Percentiles rank a stretch among this genome's conserved stretches.
phyloP scores from a whole-genome alignment of 2,888 invertebrate genomes.

The Tortrix viridana region DNA sequence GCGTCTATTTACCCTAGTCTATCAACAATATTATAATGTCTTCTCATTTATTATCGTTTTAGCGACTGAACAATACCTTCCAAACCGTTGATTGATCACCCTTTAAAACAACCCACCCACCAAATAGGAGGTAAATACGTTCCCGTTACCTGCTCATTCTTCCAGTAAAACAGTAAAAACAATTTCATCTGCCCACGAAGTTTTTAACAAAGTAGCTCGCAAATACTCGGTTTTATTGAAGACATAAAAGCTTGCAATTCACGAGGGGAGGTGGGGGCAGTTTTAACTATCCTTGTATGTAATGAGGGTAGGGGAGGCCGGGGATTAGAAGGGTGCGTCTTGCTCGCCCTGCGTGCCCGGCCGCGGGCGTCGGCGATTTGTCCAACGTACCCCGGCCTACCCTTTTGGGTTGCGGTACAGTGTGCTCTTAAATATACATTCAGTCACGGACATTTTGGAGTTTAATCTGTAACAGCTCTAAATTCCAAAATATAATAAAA shows the following conservation, averaged over 20 bases:
- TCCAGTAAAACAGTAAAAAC: no score
- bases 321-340: slow-evolving; percentile 81
- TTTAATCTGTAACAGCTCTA: no score
- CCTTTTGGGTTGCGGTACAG: slow-evolving; percentile 53
- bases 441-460: no score
- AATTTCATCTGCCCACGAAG: not conserved
- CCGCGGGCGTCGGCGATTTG: slow-evolving; percentile 78
- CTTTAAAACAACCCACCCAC: no score
- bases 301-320: slow-evolving; percentile 61
- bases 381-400: slow-evolving; percentile 68
- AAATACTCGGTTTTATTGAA: slow-evolving; percentile 37
- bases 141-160: no score
- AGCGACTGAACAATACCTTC: no score
- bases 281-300: slow-evolving; percentile 80
- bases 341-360: slow-evolving; percentile 77
- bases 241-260: slow-evolving; percentile 66
- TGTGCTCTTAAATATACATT: slow-evolving; percentile 52
- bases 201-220: slow-evolving; percentile 30
- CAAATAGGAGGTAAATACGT: no score
- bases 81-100: no score
- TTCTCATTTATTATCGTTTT: no score
- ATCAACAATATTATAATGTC: no score
- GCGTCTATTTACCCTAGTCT: no score
- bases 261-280: slow-evolving; percentile 57
- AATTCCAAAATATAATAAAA: no score